Evolutionary conservation across 1,140 invertebrate genomes (phyloP), one percentile per base, ranked within the genome.

Genomic region (Dendrolimus punctatus): DNA sequence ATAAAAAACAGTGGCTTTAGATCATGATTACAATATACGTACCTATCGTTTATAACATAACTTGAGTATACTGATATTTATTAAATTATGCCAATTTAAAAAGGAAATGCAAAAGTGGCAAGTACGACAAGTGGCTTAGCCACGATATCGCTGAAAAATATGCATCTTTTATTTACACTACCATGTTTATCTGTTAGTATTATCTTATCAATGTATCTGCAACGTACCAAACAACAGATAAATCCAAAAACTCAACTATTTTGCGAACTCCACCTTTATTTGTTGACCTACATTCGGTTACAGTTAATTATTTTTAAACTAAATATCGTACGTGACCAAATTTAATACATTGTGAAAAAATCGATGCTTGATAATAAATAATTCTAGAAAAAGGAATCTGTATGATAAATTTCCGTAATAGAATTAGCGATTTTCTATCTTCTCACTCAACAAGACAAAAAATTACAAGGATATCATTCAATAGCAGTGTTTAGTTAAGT

Each of bases 151-250:
- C 56, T 61, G 57, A 73, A 73, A 60, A 75, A 76, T 78, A 78
- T 82, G 79, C 79, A 82, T 76, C 68, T 75, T 70, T 60, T 80
- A 78, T 80, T 82, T 82, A 75, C 73, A 70, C 73, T 69, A 71
- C 70, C 57, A 62, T 64, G 71, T 71, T 79, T 82, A 78, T 82
- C 74, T 73, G 59, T 64, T 48, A 55, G 9, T 47, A 57, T 61
- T 82, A 82, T 80, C 79, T 82, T 75, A 82, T 82, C 79, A 57
- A 67, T 65, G 65, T 72, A 76, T 82, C 75, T 80, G 79, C 76
- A 76, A 73, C 64, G 71, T 75, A 61, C 63, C 54, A 55, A 62
- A 52, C 58, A 63, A 62, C 46, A 72, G 76, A 82, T 80, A 81
- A 73, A 64, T 54, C 51, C 55, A 69, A 75, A 81, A 76, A 74